Percentiles rank a stretch among this genome's conserved stretches.
Evolutionary conservation across 2,888 invertebrate genomes (phyloP).

Genomic region (Acanthoscelides obtectus): DNA sequence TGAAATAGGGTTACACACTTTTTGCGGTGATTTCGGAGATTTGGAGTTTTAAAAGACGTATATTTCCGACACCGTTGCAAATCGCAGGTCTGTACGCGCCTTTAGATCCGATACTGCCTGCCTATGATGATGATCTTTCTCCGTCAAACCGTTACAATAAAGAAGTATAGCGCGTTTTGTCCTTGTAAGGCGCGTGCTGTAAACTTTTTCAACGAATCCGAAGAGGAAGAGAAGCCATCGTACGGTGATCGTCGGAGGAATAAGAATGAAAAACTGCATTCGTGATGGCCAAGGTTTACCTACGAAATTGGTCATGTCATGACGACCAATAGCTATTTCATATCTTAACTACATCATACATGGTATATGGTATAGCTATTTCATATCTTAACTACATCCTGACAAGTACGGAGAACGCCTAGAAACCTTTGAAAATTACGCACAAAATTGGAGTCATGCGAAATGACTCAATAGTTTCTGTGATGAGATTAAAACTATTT

Average conservation of each 20-base stretch:
- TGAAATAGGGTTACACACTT: no score
- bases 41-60: no score
- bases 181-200: background rate
- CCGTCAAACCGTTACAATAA: background rate
- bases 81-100: background rate
- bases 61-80: no score
- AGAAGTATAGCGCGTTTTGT: background rate
- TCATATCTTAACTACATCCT: background rate
- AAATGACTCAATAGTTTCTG: no score
- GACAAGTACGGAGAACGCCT: background rate
- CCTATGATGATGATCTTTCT: background rate
- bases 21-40: no score
- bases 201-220: background rate
- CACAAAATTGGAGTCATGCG: background rate
- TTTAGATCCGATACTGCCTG: background rate
- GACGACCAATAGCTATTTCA: background rate
- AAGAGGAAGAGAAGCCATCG: background rate
- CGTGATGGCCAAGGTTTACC: background rate
- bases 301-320: background rate
- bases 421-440: background rate
- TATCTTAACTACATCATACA: background rate
- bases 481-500: no score
- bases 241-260: background rate
- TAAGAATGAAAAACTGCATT: background rate
- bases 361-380: no score